phyloP scores from a whole-genome alignment of 2,113 vertebrate species.

The Brachypodius melanocephalos region DNA sequence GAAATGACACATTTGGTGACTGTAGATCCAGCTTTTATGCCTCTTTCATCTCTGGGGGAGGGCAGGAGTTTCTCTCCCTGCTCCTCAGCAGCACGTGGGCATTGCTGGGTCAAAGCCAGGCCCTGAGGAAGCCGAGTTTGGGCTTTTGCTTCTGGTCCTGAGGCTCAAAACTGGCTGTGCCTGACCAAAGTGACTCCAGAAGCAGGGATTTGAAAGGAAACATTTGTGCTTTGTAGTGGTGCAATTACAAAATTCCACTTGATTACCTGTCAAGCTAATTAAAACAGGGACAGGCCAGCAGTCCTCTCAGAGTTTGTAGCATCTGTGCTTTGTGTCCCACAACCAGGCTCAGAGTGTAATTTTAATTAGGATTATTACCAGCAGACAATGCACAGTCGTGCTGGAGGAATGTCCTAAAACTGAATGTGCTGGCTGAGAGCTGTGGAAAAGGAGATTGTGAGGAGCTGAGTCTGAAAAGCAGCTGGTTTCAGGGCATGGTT shows the following conservation, averaged over 20 bases:
- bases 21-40: background rate
- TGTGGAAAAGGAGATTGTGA: background rate
- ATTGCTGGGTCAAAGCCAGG: background rate
- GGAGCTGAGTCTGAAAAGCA: background rate
- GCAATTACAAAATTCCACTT: constrained; percentile 21
- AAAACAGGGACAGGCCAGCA: constrained; percentile 16
- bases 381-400: background rate
- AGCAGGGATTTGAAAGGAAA: constrained; percentile 2
- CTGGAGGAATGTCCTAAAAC: background rate
- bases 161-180: background rate
- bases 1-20: background rate
- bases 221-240: constrained; percentile 25
- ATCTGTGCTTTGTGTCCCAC: constrained; percentile 8
- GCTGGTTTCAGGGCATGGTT: background rate
- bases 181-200: background rate
- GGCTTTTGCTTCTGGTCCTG: background rate
- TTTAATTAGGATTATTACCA: constrained; percentile 16
- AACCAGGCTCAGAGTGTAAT: background rate
- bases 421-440: background rate
- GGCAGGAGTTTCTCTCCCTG: background rate
- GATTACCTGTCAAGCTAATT: constrained; percentile 41
- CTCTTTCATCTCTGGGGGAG: background rate
- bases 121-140: background rate
- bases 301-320: background rate
- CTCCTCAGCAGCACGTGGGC: background rate